Conservation (phyloP, 1,140 invertebrate species). For the Temnothorax longispinosus region DNA sequence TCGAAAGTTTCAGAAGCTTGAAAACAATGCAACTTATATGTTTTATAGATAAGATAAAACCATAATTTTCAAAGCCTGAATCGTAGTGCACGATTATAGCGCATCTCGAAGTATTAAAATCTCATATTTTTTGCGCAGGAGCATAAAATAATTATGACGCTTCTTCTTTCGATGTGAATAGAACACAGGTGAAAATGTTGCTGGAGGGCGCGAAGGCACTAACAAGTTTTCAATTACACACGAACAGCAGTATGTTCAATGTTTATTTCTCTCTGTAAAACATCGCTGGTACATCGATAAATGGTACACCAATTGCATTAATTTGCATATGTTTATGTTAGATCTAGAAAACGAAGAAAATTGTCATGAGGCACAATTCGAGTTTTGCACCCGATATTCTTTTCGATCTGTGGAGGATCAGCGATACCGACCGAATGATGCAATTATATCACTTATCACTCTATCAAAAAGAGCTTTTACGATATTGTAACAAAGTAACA, state of each 20-base stretch:
- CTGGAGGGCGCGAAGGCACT: not conserved
- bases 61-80: not conserved
- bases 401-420: conserved; percentile 21
- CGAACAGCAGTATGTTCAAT: not conserved
- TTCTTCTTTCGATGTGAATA: not conserved
- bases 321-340: conserved; percentile 13
- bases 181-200: not conserved
- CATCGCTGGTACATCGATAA: conserved; percentile 29
- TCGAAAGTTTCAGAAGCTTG: not conserved
- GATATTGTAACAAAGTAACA: conserved; percentile 78
- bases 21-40: not conserved
- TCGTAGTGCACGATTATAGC: not conserved
- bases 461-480: conserved; percentile 33
- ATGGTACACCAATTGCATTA: conserved; percentile 39
- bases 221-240: not conserved
- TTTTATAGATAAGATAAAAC: not conserved
- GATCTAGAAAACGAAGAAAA: not conserved
- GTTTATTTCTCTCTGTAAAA: conserved; percentile 48
- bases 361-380: not conserved
- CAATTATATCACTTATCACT: conserved; percentile 51
- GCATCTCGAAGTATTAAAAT: not conserved
- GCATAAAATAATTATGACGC: conserved; percentile 1
- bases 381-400: conserved; percentile 5
- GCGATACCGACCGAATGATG: not conserved
- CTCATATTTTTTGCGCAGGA: not conserved